These are phyloP conservation scores for Dynastes tityus DNA, from an alignment of 2,888 invertebrate genomes.

Conservation along the genomic window DNA sequence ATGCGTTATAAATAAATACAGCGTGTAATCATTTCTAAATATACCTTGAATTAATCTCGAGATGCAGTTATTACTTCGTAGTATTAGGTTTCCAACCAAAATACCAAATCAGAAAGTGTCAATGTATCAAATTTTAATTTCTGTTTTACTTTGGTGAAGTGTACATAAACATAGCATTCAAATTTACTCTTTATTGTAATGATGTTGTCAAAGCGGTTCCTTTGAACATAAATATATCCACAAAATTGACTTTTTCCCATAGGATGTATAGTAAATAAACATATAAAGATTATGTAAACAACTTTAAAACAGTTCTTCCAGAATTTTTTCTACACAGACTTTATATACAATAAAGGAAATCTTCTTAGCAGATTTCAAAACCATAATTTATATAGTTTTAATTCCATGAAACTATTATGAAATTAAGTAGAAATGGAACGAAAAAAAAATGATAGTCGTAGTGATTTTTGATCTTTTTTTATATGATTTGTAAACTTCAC, in stretches of 20 bases:
- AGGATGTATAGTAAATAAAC: conserved; percentile 58
- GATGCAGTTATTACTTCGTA: conserved; percentile 2
- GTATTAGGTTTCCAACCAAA: background rate
- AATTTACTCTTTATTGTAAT: conserved; percentile 36
- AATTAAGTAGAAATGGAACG: no score
- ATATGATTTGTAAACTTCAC: no score
- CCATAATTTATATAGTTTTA: conserved; percentile 29
- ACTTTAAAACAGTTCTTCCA: conserved; percentile 37
- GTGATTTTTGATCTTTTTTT: no score
- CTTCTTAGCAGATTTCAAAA: conserved; percentile 2
- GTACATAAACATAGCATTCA: conserved; percentile 21
- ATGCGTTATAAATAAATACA: conserved; percentile 40
- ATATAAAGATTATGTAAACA: conserved; percentile 50
- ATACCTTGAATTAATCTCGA: background rate
- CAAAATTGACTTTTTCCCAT: conserved; percentile 53
- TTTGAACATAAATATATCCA: conserved; percentile 43
- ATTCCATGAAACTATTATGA: background rate
- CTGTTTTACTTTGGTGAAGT: conserved; percentile 10
- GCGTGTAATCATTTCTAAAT: conserved; percentile 27
- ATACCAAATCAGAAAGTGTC: background rate
- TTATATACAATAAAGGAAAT: background rate
- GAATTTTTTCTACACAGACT: conserved; percentile 24
- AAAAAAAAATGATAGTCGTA: no score
- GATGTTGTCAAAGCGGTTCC: conserved; percentile 35
- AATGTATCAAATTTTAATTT: conserved; percentile 38